phyloP scores from a whole-genome alignment of 2,888 invertebrate species.

The Kryphioiulus occultus region DNA sequence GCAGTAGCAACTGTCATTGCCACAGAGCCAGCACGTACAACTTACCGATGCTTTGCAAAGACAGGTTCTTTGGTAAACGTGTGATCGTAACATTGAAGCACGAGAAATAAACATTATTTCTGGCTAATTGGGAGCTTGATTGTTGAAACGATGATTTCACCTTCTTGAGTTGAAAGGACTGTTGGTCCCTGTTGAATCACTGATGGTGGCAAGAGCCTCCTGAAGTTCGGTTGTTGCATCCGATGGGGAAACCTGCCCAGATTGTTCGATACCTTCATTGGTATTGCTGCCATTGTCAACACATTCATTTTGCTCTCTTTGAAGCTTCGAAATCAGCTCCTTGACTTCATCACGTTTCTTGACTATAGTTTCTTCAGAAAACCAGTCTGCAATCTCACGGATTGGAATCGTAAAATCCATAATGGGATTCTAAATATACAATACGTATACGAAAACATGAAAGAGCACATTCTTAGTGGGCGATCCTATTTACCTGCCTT shows the following conservation, averaged over 20 bases:
- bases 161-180: background rate
- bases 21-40: background rate
- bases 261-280: slow-evolving; percentile 3
- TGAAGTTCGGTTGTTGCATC: slow-evolving; percentile 34
- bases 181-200: background rate
- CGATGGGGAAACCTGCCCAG: background rate
- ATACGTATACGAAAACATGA: background rate
- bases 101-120: slow-evolving; percentile 25
- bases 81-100: background rate
- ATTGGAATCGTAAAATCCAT: slow-evolving; percentile 83
- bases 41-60: background rate
- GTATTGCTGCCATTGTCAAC: background rate
- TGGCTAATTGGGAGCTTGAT: background rate
- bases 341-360: slow-evolving; percentile 88
- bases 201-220: slow-evolving; percentile 34
- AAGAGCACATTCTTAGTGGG: background rate
- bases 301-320: slow-evolving; percentile 71
- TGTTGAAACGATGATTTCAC: background rate
- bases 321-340: slow-evolving; percentile 75
- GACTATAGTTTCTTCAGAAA: slow-evolving; percentile 81
- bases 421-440: slow-evolving; percentile 74
- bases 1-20: background rate
- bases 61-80: background rate
- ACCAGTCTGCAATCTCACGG: slow-evolving; percentile 83
- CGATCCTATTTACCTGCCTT: too few relatives aligned